Evolutionary conservation across 2,113 vertebrate genomes (phyloP).

Genomic region (Euleptes europaea): DNA sequence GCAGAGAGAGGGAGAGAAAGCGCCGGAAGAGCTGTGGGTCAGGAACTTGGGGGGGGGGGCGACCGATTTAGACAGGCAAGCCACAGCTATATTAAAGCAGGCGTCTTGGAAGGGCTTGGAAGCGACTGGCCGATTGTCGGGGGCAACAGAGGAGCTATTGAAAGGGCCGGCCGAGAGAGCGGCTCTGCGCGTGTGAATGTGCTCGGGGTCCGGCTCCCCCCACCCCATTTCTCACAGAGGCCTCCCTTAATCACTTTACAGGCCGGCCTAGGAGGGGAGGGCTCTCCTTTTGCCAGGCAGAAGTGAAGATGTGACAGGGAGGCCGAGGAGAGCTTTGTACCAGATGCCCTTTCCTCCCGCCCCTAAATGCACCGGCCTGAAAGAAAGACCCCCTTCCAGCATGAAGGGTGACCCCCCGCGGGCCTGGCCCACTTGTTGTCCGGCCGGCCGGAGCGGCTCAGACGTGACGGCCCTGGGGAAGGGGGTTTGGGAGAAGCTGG

Average conservation of each 20-base stretch:
- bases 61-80: not conserved
- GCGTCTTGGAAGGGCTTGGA: not conserved
- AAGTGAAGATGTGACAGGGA: constrained; percentile 79
- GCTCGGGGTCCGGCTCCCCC: constrained; percentile 8
- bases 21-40: not conserved
- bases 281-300: constrained; percentile 52
- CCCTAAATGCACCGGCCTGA: constrained; percentile 52
- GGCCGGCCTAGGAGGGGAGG: constrained; percentile 58
- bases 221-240: constrained; percentile 49
- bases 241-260: constrained; percentile 55
- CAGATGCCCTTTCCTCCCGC: constrained; percentile 57
- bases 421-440: constrained; percentile 78
- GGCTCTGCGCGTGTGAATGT: not conserved
- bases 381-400: constrained; percentile 68
- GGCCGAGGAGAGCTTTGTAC: constrained; percentile 73
- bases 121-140: accelerated
- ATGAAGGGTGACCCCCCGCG: constrained; percentile 74
- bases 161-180: not conserved
- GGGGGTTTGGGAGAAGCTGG: not conserved
- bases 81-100: not conserved
- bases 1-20: not conserved
- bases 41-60: not conserved
- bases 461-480: constrained; percentile 23
- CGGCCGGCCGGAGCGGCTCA: constrained; percentile 72
- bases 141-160: not conserved